Evolutionary conservation across 2,113 vertebrate genomes (phyloP).

Genomic region (Oceanites oceanicus): DNA sequence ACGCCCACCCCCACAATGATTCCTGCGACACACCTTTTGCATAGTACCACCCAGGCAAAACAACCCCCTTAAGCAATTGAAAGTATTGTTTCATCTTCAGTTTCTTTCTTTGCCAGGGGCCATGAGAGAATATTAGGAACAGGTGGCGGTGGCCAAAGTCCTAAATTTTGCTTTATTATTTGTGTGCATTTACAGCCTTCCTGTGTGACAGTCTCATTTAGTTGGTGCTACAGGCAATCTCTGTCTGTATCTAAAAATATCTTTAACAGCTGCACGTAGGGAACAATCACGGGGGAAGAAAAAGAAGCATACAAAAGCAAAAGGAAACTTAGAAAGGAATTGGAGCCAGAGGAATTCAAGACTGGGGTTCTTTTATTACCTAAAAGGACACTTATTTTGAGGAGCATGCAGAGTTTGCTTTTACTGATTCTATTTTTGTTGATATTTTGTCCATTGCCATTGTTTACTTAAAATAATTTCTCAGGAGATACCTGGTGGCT

Average conservation of each 20-base stretch:
- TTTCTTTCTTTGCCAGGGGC: constrained; percentile 31
- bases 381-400: constrained; percentile 9
- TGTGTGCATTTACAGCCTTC: constrained; percentile 65
- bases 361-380: constrained; percentile 29
- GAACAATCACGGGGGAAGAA: constrained; percentile 29
- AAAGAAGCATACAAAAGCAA: constrained; percentile 41
- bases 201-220: constrained; percentile 71
- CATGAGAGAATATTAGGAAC: constrained; percentile 29
- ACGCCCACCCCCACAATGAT: accelerated
- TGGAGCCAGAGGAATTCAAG: constrained; percentile 29
- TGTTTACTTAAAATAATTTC: constrained; percentile 48
- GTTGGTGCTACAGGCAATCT: constrained; percentile 67
- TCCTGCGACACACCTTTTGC: neutral
- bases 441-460: neutral
- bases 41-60: neutral
- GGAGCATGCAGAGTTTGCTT: neutral
- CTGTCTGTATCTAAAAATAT: constrained; percentile 66
- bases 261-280: constrained; percentile 49
- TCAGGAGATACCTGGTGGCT: neutral
- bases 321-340: constrained; percentile 45
- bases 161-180: constrained; percentile 64
- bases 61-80: neutral
- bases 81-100: constrained; percentile 4
- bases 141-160: constrained; percentile 41
- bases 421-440: constrained; percentile 38